Conservation (phyloP, 2,888 invertebrate species). For the Agapostemon virescens region DNA sequence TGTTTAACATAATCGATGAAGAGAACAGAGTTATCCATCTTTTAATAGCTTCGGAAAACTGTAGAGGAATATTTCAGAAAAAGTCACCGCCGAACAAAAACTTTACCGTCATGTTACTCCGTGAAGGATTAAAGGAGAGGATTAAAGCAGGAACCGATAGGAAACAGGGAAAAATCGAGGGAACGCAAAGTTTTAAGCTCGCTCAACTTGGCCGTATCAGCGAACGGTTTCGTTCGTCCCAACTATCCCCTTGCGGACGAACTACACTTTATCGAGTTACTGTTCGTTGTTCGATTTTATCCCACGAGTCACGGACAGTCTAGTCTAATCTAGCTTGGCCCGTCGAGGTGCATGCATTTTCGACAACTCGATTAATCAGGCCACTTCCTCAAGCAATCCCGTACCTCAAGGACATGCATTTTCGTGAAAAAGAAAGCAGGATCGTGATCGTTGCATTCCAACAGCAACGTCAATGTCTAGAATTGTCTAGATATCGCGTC, state of each 20-base stretch:
- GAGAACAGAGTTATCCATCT: not conserved
- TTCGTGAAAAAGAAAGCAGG: constrained; percentile 1
- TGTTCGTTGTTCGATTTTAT: not conserved
- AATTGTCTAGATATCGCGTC: too few relatives aligned
- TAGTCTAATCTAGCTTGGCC: not conserved
- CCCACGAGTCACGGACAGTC: too few relatives aligned
- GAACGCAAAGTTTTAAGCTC: not conserved
- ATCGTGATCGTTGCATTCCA: not conserved
- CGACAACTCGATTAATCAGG: constrained; percentile 11
- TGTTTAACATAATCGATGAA: not conserved
- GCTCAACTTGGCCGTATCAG: not conserved
- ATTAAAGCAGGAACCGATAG: constrained; percentile 9
- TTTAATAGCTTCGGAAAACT: not conserved
- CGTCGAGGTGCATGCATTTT: not conserved
- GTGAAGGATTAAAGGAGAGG: not conserved
- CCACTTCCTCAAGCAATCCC: not conserved
- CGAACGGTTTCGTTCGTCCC: constrained; percentile 1
- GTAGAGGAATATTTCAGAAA: not conserved
- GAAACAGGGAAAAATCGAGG: constrained; percentile 3
- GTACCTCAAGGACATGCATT: not conserved
- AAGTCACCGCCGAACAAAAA: constrained; percentile 17
- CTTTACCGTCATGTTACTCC: not conserved
- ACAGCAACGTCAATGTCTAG: too few relatives aligned
- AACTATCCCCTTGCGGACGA: not conserved
- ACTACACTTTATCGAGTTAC: not conserved